Evolutionary conservation across 2,888 invertebrate species (phyloP).

Genomic region (Serripes groenlandicus): DNA sequence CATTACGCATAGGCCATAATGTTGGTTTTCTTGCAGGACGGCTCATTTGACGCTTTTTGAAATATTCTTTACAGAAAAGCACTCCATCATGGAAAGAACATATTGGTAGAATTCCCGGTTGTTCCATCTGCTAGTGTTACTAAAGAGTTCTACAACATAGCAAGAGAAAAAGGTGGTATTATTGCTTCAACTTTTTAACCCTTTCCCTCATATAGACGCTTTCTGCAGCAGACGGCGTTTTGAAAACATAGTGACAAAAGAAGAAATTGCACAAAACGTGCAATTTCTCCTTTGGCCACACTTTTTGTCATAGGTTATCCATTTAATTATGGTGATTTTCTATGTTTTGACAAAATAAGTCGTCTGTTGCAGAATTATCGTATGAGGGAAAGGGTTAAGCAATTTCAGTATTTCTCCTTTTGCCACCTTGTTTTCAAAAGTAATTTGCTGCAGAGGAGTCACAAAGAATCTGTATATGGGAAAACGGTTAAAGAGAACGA

Average conservation of each 20-base stretch:
- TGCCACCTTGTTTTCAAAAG: slow-evolving; percentile 1
- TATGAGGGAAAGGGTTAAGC: no score
- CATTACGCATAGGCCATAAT: no score
- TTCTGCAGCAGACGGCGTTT: neutral
- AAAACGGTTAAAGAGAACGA: no score
- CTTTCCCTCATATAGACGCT: no score
- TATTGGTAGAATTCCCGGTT: slow-evolving; percentile 79
- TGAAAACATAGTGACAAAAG: neutral
- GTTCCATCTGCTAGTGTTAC: slow-evolving; percentile 67
- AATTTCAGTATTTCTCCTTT: slow-evolving; percentile 15
- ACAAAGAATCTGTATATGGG: no score
- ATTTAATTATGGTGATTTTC: no score
- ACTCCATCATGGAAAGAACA: slow-evolving; percentile 74
- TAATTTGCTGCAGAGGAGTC: neutral
- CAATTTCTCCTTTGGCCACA: no score
- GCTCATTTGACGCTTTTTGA: no score
- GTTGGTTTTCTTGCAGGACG: no score
- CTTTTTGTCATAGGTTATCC: no score
- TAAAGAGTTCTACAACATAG: slow-evolving; percentile 68
- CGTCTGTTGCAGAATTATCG: no score
- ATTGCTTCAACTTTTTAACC: neutral
- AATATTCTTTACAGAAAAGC: slow-evolving; percentile 72
- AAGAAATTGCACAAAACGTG: neutral
- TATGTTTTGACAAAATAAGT: no score
- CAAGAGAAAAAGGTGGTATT: slow-evolving; percentile 72